Base-by-base conservation (phyloP, 2,888 invertebrate genomes). In the Hololepta plana region DNA sequence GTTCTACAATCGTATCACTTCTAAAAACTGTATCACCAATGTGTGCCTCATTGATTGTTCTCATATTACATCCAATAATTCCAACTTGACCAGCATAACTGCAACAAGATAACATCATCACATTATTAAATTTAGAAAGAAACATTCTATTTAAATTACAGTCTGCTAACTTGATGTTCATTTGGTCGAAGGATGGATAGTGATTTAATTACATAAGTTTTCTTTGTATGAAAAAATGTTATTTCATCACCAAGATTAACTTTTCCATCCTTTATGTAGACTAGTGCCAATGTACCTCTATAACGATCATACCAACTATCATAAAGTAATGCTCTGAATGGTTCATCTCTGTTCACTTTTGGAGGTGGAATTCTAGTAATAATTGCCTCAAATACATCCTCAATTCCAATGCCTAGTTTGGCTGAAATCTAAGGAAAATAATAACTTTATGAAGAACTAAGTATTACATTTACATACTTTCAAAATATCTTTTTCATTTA, bases 241-340 rank as follows among this genome's bases (percentile, higher is more conserved):
- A 96, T 75, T 33, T 68, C 58, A 41, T 90, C 73, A 1, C 87
- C 88, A 12, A 73, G 46, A 35, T 63, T 57, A 2, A 90, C 46
- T 9, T 52, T 55, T 1, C 93, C 93, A 46, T 85, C 76, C 35
- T 72, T 64, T 19, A 91, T 62, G 48, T 76, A 79, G 12, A 81
- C 63, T 13, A 85, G 56, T 38, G 76, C 72, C 28, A 88, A 55
- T 1, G 79, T 74, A 1, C 90, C 90, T 45, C 76, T 70, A 46
- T 79, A 90, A 37, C 68, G 72, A 49, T 95, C 87, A 54, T 75
- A 93, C 80, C 87, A 90, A 29, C 87, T 87, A 47, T 96, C 96
- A 55, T 91, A 91, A 29, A 93, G 60, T 21, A 95, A 57, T 0
- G 82, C 87, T 49, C 72, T 71, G 31, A 93, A 72, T 14, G 72